Conservation (phyloP, 2,797 vertebrate genomes). For the Acanthiza pusilla region DNA sequence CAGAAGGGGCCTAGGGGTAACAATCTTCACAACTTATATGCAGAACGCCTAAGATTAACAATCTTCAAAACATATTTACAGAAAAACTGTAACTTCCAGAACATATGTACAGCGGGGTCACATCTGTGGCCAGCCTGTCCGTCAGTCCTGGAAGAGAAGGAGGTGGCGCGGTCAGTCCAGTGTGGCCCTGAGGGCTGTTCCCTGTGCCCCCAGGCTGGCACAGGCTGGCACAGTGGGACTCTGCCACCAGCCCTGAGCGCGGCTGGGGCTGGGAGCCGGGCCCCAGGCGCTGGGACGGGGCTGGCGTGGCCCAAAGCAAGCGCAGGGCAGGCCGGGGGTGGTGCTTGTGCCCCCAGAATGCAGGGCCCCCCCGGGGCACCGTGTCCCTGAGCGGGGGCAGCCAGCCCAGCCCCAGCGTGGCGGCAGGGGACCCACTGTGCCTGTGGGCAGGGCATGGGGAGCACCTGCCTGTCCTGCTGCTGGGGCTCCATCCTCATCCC, state of each 20-base stretch:
- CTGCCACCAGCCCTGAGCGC: background rate
- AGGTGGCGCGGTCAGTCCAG: background rate
- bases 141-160: background rate
- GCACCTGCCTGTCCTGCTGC: too few species aligned
- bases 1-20: too few species aligned
- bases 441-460: background rate
- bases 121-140: background rate
- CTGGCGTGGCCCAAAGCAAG: background rate
- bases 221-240: background rate
- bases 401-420: too few species aligned
- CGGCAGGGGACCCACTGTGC: background rate
- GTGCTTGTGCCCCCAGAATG: too few species aligned
- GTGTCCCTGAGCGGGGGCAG: too few species aligned
- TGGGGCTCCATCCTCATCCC: background rate
- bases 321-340: too few species aligned
- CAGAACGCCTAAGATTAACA: too few species aligned
- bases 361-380: too few species aligned
- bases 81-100: background rate
- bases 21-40: too few species aligned
- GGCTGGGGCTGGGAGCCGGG: background rate
- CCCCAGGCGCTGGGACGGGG: background rate
- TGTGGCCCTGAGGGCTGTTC: background rate
- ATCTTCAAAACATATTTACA: background rate
- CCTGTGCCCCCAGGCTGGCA: background rate
- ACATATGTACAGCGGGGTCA: background rate